Percentiles rank a stretch among this genome's conserved stretches.
These are phyloP conservation scores for Wiebesia pumilae DNA, from an alignment of 1,140 invertebrate species.

Conservation along the genomic window DNA sequence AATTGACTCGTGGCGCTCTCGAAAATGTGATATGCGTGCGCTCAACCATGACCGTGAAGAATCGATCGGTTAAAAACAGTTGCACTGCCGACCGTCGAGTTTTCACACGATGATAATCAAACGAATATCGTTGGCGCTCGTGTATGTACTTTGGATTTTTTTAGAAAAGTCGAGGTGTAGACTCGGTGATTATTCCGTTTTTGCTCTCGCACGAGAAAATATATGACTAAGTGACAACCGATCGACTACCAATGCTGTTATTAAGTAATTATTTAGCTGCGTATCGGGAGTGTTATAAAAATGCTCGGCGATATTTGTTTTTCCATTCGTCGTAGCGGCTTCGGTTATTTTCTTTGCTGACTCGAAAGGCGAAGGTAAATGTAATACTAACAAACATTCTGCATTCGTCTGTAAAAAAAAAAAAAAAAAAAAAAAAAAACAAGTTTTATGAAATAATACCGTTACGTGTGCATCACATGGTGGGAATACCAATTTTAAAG, in stretches of 20 bases:
- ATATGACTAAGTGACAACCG: neutral
- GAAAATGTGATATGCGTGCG: conserved; percentile 18
- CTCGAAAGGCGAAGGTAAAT: neutral
- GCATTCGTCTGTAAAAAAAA: neutral
- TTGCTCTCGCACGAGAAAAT: neutral
- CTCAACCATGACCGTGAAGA: conserved; percentile 41
- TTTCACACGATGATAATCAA: conserved; percentile 5
- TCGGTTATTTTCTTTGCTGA: neutral
- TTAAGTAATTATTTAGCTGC: neutral
- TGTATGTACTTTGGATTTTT: too few species aligned
- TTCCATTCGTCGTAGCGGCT: neutral
- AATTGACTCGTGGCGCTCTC: neutral
- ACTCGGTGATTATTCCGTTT: neutral
- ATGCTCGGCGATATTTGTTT: too few species aligned
- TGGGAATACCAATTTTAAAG: too few species aligned
- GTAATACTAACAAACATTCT: neutral
- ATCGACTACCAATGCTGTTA: neutral
- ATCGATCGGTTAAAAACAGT: conserved; percentile 32
- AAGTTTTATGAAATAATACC: too few species aligned
- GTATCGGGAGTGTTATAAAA: neutral
- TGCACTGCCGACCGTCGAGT: neutral
- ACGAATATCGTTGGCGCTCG: too few species aligned
- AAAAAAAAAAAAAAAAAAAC: too few species aligned
- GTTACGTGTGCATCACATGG: too few species aligned
- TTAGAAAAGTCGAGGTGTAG: too few species aligned